Base-by-base conservation (phyloP, 2,113 vertebrate genomes). In the Excalfactoria chinensis region DNA sequence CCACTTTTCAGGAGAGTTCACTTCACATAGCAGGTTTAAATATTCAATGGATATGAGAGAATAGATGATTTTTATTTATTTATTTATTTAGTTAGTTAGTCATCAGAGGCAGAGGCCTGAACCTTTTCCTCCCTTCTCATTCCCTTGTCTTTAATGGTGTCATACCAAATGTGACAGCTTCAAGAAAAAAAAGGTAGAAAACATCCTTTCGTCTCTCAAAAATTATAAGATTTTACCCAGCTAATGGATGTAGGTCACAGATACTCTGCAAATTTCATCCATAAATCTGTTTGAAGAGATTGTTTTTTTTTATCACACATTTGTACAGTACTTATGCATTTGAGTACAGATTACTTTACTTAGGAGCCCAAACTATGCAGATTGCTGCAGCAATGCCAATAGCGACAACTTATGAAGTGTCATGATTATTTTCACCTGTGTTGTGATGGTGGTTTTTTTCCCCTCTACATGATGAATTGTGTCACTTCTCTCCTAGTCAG, bases 281-380 rank as follows among this genome's bases (percentile, higher is more conserved):
- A 69, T 93, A 89, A 96, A 75, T 92, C 81, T 69, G 6, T 90
- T 89, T 94, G 93, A 95, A 95, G 91, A 82, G 34, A 43, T 9
- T 70, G 5, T 37, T 68, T 95, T 37, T 95, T 37, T 88, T 90
- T 60, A 48, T 32, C 11, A 44, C 3, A 11, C 11, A 13, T 84
- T 87, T 90, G 6, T 71, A 58, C 11, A 37, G 28, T 60, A 60
- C 43, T 48, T 64, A 30, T 26, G 69, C 11, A 60, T 69, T 78
- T 69, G 56, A 82, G 40, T 69, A 40, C 1, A 0, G 5, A 28
- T 88, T 77, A 48, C 48, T 78, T 84, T 81, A 89, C 66, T 87
- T 90, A 84, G 21, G 44, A 62, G 34, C 58, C 48, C 25, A 69
- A 69, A 72, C 43, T 87, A 59, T 75, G 51, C 15, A 35, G 60